Evolutionary conservation across 2,888 invertebrate species (phyloP).

Genomic region (Netelia melanura): DNA sequence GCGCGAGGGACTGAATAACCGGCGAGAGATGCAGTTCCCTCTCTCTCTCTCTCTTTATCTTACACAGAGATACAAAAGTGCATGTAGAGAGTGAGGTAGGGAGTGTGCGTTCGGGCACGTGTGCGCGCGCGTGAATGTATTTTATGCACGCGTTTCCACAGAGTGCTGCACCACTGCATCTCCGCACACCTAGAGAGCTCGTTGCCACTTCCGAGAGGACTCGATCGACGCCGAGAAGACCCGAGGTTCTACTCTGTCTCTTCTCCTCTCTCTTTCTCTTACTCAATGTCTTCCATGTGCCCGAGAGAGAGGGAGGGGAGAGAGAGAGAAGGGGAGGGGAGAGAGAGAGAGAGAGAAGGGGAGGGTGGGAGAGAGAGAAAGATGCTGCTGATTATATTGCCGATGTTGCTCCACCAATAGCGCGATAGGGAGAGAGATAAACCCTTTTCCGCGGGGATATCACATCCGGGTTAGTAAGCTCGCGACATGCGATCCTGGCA

Average conservation of each 20-base stretch:
- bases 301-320: slow-evolving; percentile 27
- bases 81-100: too few species aligned
- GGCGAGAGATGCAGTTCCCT: slow-evolving; percentile 65
- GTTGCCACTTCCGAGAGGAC: slow-evolving; percentile 69
- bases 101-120: slow-evolving; percentile 1
- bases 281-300: slow-evolving; percentile 18
- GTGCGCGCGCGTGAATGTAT: slow-evolving; percentile 31
- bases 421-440: slow-evolving; percentile 39
- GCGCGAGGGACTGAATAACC: slow-evolving; percentile 69
- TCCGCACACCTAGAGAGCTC: slow-evolving; percentile 57
- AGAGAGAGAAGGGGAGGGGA: too few species aligned
- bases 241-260: slow-evolving; percentile 61
- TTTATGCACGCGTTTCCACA: neutral
- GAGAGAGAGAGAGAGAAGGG: neutral
- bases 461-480: slow-evolving; percentile 46
- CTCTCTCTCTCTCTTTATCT: slow-evolving; percentile 18
- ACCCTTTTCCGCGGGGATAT: slow-evolving; percentile 33
- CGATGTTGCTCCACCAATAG: slow-evolving; percentile 54
- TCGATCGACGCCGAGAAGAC: slow-evolving; percentile 76
- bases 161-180: slow-evolving; percentile 38
- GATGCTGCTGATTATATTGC: slow-evolving; percentile 41
- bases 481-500: slow-evolving; percentile 26
- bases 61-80: neutral
- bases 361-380: slow-evolving; percentile 26
- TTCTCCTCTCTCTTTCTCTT: slow-evolving; percentile 22